Evolutionary conservation across 2,113 vertebrate species (phyloP).

Genomic region (Ophthalmolycus amberensis): DNA sequence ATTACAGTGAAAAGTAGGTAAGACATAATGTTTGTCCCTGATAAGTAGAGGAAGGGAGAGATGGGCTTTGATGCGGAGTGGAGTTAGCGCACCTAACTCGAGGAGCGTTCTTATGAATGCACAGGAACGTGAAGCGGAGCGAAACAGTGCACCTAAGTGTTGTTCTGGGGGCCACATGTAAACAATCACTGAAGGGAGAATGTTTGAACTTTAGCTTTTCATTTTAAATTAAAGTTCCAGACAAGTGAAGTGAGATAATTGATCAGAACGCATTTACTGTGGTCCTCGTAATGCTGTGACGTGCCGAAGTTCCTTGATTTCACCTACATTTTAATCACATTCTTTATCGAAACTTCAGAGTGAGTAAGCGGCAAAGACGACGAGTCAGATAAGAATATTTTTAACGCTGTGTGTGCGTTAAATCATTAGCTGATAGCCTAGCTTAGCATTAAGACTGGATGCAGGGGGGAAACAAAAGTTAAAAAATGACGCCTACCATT

Average conservation of each 20-base stretch:
- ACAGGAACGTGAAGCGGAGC: conserved; percentile 23
- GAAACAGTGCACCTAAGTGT: conserved; percentile 21
- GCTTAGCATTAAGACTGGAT: not conserved
- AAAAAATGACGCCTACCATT: not conserved
- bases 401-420: not conserved
- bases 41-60: conserved; percentile 26
- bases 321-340: not conserved
- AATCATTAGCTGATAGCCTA: not conserved
- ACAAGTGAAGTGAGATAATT: not conserved
- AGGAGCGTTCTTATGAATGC: conserved; percentile 11
- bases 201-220: not conserved
- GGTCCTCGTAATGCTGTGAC: not conserved
- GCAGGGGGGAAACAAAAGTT: not conserved
- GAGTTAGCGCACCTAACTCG: conserved; percentile 41
- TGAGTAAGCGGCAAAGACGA: not conserved
- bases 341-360: not conserved
- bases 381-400: too few relatives aligned
- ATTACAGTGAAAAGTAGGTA: conserved; percentile 76
- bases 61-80: conserved; percentile 69
- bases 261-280: not conserved
- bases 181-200: not conserved
- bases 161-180: not conserved
- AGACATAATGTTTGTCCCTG: conserved; percentile 67
- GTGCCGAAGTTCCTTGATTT: not conserved
- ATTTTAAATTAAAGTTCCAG: not conserved